These are phyloP conservation scores for Trachelus stipa DNA, from an alignment of 2,888 invertebrate genomes.

Conservation along the genomic window DNA sequence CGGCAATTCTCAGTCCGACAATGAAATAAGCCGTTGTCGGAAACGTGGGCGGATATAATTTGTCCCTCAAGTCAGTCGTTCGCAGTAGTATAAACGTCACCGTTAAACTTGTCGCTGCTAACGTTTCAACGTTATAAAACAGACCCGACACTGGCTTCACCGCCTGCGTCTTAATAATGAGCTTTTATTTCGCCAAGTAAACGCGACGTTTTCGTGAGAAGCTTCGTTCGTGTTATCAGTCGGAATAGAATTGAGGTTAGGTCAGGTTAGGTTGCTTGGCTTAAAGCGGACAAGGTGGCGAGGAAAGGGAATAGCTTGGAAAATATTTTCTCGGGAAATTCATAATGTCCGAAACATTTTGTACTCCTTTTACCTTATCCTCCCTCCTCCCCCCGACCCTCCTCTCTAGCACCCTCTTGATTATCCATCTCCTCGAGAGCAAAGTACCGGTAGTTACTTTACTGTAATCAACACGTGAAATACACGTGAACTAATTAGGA, in stretches of 20 bases:
- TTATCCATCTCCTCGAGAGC: neutral
- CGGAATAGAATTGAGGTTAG: neutral
- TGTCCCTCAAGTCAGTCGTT: neutral
- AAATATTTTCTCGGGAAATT: neutral
- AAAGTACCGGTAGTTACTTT: neutral
- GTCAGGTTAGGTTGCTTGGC: neutral
- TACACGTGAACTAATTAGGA: neutral
- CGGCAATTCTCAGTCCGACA: neutral
- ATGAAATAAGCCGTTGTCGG: neutral
- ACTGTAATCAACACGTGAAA: neutral
- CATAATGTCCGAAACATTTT: neutral
- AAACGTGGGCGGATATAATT: neutral
- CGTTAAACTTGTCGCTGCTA: neutral
- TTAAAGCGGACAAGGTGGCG: neutral
- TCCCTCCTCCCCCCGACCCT: neutral
- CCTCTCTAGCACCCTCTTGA: neutral
- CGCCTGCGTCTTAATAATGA: neutral
- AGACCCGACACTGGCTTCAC: neutral
- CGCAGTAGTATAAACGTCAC: neutral
- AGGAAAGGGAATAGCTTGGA: neutral
- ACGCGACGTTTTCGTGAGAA: neutral
- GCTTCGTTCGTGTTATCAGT: neutral
- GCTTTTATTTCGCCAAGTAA: slow-evolving; percentile 4
- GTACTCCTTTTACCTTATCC: neutral
- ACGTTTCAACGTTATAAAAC: neutral